A percentile compares a stretch with the other conserved stretches of the same genome.
Conservation (phyloP, 2,113 vertebrate genomes). For the Collichthys lucidus region DNA sequence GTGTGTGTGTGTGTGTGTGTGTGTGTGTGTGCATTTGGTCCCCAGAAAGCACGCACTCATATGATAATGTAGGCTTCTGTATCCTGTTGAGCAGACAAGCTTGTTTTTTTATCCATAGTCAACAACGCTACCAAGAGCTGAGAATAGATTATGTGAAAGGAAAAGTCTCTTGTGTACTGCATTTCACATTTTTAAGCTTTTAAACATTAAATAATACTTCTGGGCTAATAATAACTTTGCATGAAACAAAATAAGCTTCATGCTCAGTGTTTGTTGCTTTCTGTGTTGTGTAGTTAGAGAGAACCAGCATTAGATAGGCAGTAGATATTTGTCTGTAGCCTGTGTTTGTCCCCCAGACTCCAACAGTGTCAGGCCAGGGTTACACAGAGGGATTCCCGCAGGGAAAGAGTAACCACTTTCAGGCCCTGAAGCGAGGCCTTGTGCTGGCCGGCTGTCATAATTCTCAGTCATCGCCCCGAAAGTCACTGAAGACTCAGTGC, state of each 20-base stretch:
- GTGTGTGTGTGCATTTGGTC: not conserved
- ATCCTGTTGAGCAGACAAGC: conserved; percentile 20
- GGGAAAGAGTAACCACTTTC: conserved; percentile 83
- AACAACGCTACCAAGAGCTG: conserved; percentile 11
- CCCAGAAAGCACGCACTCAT: conserved; percentile 7
- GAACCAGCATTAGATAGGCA: not conserved
- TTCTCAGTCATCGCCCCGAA: conserved; percentile 60
- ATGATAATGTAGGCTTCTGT: conserved; percentile 45
- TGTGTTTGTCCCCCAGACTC: conserved; percentile 46
- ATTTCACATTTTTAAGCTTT: conserved; percentile 13
- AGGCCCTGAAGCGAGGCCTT: conserved; percentile 74
- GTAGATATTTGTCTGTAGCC: not conserved
- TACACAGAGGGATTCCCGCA: conserved; percentile 64
- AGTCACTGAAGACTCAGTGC: not conserved
- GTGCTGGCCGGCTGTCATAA: conserved; percentile 34
- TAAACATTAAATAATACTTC: conserved; percentile 27
- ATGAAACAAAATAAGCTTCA: not conserved
- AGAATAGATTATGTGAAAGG: conserved; percentile 12
- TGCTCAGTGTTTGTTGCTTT: not conserved
- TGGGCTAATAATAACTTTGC: not conserved
- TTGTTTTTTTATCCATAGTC: conserved; percentile 27
- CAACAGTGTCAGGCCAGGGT: conserved; percentile 84
- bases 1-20: conserved; percentile 1
- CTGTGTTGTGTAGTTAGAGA: not conserved
- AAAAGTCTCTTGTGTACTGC: not conserved